Base-by-base conservation (phyloP, 2,888 invertebrate species). In the Coelopa pilipes region DNA sequence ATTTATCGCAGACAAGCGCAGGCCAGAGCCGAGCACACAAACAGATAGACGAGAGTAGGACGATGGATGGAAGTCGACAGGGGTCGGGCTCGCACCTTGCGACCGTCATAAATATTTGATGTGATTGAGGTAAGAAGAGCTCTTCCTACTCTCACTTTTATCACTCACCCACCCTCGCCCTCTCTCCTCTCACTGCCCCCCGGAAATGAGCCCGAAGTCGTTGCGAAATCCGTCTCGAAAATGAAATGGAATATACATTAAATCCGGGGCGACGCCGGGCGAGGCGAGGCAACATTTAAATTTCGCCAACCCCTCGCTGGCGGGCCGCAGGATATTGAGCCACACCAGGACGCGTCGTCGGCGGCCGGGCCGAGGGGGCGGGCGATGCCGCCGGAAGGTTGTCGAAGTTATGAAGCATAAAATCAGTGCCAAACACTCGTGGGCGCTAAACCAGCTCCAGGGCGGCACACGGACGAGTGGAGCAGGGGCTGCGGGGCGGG, bases 381-480 rank as follows among this genome's bases (percentile, higher is more conserved):
- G 24, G 19, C 66, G 21, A 57, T 69, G 68, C 74, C 77, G 78
- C 78, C 75, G 74, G 82, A 81, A 81, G 84, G 79, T 84, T 83
- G 82, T 86, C 81, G 82, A 81, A 84, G 84, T 85, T 85, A 86
- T 84, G 86, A 84, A 84, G 83, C 86, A 85, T 84, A 80, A 85
- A 85, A 85, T 86, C 84, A 85, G 82, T 81, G 84, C 83, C 82
- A 84, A 80, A 79, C 78, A 79, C 74, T 75, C 34, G 2, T 75
- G 73, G 76, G 76, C 75, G 77, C 76, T 79, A 76, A 78, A 78
- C 75, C 60, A 2, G 34, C 34, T 75, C 59, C 66, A 70, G 62
- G 15, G 59, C 46, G 62, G 57, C 15, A n/a, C 57, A 59, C 15
- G 19, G 24, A 59, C 15, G 19, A 24, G 49, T 21, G 46, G 34